These are phyloP conservation scores for Suricata suricatta DNA, from an alignment of 2,113 vertebrate genomes.

Conservation along the genomic window DNA sequence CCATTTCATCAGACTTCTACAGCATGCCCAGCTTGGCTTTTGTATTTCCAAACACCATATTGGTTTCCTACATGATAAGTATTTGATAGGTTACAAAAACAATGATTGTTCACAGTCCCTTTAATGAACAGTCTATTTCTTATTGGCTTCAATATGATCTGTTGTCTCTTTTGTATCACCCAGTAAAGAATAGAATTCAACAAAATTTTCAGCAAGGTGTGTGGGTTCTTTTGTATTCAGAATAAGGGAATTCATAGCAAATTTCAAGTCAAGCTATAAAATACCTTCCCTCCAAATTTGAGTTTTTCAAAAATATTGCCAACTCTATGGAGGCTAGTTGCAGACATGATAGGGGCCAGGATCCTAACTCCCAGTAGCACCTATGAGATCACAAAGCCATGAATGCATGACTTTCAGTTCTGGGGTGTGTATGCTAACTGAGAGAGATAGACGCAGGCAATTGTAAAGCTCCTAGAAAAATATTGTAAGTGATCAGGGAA, in stretches of 20 bases:
- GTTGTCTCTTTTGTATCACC: background rate
- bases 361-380: background rate
- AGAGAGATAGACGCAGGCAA: background rate
- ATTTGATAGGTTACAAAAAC: background rate
- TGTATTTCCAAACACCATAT: background rate
- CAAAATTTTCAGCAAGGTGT: background rate
- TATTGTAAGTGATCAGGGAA: background rate
- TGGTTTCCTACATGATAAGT: background rate
- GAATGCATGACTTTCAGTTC: background rate
- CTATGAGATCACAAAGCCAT: background rate
- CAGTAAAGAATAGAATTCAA: background rate
- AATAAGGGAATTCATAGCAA: background rate
- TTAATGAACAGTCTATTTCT: background rate
- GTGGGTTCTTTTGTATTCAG: background rate
- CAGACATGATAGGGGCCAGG: background rate
- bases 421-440: background rate
- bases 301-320: background rate
- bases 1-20: background rate
- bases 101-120: background rate
- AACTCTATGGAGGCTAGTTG: background rate
- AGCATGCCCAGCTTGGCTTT: background rate
- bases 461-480: background rate
- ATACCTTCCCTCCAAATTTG: background rate
- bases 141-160: background rate
- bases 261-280: conserved; percentile 19